A percentile compares a stretch with the other conserved stretches of the same genome.
phyloP scores from a whole-genome alignment of 2,797 vertebrate species.

The Triplophysa yarkandensis region DNA sequence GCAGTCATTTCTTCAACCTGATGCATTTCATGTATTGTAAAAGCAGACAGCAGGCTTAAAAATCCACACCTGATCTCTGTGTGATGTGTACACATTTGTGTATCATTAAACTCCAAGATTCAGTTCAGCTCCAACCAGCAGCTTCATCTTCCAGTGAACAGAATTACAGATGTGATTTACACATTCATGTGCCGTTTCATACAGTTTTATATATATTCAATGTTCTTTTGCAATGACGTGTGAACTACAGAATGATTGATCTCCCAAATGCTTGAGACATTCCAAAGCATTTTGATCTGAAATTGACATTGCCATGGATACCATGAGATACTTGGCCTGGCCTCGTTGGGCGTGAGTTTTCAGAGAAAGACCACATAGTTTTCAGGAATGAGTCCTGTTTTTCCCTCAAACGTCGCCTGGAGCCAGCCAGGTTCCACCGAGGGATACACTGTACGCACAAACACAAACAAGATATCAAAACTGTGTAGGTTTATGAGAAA shows the following conservation, averaged over 20 bases:
- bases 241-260: conserved; percentile 39
- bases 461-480: neutral
- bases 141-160: neutral
- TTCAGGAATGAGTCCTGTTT: conserved; percentile 91
- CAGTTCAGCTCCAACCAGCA: neutral
- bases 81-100: neutral
- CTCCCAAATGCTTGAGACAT: neutral
- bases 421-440: conserved; percentile 96
- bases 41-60: conserved; percentile 3
- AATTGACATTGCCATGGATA: conserved; percentile 86
- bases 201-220: neutral
- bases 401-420: conserved; percentile 92
- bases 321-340: conserved; percentile 82
- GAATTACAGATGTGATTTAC: neutral
- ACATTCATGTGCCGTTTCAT: neutral
- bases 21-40: neutral
- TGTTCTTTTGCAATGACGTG: neutral
- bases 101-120: neutral
- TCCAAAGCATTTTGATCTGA: neutral
- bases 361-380: conserved; percentile 94
- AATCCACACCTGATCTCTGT: neutral
- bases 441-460: conserved; percentile 79
- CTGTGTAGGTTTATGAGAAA: neutral
- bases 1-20: neutral
- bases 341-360: conserved; percentile 64